Percentiles rank a stretch among this genome's conserved stretches.
Conservation (phyloP, 2,113 vertebrate species). For the Poicephalus meyeri region DNA sequence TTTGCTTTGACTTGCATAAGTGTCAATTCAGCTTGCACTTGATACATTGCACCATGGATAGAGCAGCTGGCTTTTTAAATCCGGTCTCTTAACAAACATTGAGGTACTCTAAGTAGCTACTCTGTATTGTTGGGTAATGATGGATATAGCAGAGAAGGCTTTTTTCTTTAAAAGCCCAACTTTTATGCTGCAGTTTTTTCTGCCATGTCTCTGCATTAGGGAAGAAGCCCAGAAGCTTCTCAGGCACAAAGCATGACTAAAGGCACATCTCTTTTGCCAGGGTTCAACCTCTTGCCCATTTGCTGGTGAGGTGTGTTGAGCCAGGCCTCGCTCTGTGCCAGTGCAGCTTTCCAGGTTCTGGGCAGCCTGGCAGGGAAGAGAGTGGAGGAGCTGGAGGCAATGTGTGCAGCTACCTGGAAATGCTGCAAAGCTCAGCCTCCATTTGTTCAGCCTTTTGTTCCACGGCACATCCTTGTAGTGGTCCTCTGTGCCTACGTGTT, state of each 20-base stretch:
- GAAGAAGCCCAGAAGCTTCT: neutral
- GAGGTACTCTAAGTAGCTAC: conserved; percentile 41
- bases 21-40: conserved; percentile 61
- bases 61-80: conserved; percentile 55
- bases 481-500: neutral
- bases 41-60: conserved; percentile 40
- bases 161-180: conserved; percentile 51
- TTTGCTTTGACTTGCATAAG: conserved; percentile 67
- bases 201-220: neutral
- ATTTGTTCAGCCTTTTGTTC: neutral
- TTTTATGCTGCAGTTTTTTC: neutral
- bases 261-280: neutral
- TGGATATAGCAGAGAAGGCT: conserved; percentile 35
- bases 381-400: neutral
- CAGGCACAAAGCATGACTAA: neutral
- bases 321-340: neutral
- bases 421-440: neutral
- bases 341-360: neutral
- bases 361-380: neutral
- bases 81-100: neutral
- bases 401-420: neutral
- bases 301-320: neutral
- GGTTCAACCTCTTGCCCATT: neutral
- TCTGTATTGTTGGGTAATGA: conserved; percentile 49
- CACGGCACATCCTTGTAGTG: fast-evolving